Conservation (phyloP, 2,797 vertebrate genomes). For the Carcharodon carcharias region DNA sequence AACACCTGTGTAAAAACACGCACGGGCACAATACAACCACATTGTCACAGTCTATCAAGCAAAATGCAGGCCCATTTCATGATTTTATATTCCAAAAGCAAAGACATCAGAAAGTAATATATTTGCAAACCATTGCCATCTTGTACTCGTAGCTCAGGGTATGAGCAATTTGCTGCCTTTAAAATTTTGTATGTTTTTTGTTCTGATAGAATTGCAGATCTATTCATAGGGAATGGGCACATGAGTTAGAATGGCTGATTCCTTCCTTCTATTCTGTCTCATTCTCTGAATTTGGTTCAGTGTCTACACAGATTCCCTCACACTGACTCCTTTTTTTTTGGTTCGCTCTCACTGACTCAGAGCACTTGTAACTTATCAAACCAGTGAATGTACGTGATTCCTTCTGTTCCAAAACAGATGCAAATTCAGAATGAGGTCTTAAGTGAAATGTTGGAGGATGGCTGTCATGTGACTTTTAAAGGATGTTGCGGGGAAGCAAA, state of each 20-base stretch:
- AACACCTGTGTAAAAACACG: not conserved
- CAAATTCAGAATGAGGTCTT: constrained; percentile 13
- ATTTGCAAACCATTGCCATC: not conserved
- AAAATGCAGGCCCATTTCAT: not conserved
- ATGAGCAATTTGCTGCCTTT: not conserved
- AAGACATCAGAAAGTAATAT: not conserved
- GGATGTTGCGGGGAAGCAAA: not conserved
- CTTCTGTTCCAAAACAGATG: not conserved
- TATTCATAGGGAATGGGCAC: not conserved
- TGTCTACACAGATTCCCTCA: not conserved
- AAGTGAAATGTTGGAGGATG: constrained; percentile 8
- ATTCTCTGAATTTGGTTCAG: not conserved
- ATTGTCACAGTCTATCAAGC: not conserved
- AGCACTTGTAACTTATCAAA: constrained; percentile 1
- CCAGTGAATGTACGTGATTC: not conserved
- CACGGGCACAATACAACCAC: not conserved
- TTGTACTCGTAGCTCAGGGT: not conserved
- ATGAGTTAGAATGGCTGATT: not conserved
- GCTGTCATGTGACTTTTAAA: constrained; percentile 19
- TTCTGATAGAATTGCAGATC: not conserved
- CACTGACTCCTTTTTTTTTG: not conserved
- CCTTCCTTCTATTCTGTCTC: not conserved
- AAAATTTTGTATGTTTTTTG: not conserved
- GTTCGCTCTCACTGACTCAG: not conserved
- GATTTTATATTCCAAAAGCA: not conserved